Conservation (phyloP, 1,140 invertebrate species). For the Trichonephila inaurata region DNA sequence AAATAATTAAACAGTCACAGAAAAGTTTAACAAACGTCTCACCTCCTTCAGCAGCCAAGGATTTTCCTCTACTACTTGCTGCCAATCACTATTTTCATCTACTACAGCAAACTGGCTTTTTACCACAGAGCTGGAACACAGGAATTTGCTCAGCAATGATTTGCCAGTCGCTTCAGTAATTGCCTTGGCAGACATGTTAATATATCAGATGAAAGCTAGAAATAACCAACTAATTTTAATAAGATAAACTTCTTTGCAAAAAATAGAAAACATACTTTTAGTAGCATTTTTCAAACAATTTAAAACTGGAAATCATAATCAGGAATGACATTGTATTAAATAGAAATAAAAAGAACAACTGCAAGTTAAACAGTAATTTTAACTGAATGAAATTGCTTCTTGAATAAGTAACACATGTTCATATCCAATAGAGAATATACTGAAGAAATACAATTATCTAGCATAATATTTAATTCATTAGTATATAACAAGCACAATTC, state of each 20-base stretch:
- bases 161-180: constrained; percentile 98
- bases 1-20: not conserved
- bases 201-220: not conserved
- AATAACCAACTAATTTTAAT: not conserved
- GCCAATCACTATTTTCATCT: constrained; percentile 90
- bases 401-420: no score
- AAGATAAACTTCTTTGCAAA: no score
- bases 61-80: constrained; percentile 87
- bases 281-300: no score
- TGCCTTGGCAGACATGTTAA: constrained; percentile 97
- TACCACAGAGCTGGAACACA: constrained; percentile 86
- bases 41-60: constrained; percentile 93
- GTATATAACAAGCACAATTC: no score
- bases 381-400: no score
- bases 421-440: no score
- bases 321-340: no score
- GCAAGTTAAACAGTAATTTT: no score
- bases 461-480: no score
- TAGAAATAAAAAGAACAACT: no score
- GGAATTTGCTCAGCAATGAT: constrained; percentile 92
- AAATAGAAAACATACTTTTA: not conserved
- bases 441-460: no score
- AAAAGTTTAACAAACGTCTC: constrained; percentile 77
- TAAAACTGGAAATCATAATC: no score
- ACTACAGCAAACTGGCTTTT: constrained; percentile 92